Percentiles rank a stretch among this genome's conserved stretches.
Conservation (phyloP, 2,888 invertebrate genomes). For the Priocnemis perturbator region DNA sequence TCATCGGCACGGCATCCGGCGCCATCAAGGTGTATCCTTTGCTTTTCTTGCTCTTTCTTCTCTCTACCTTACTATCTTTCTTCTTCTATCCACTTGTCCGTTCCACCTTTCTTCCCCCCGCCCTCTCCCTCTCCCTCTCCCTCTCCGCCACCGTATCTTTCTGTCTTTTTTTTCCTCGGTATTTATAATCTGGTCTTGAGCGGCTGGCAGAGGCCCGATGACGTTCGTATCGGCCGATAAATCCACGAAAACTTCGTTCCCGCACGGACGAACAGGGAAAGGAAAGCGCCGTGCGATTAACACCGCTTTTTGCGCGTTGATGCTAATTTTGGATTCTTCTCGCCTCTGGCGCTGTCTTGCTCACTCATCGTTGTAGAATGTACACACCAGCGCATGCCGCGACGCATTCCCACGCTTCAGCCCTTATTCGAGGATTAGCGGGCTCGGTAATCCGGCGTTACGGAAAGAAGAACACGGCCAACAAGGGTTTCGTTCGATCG, state of each 20-base stretch:
- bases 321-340: constrained; percentile 38
- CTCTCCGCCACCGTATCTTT: too few species aligned
- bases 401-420: too few species aligned
- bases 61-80: constrained; percentile 66
- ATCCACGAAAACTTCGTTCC: constrained; percentile 34
- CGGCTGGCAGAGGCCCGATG: constrained; percentile 27
- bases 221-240: constrained; percentile 41
- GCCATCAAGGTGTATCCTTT: constrained; percentile 87
- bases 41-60: constrained; percentile 30
- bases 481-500: too few species aligned
- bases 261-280: constrained; percentile 10
- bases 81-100: constrained; percentile 21
- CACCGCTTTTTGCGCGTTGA: constrained; percentile 19
- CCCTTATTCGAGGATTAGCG: too few species aligned
- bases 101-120: constrained; percentile 2
- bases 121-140: neutral
- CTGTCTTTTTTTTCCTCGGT: constrained; percentile 11
- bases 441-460: too few species aligned
- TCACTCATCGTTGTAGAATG: neutral
- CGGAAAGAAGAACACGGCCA: too few species aligned
- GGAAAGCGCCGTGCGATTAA: constrained; percentile 22
- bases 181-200: constrained; percentile 45
- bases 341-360: constrained; percentile 22
- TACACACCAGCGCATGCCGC: neutral
- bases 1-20: constrained; percentile 95